Evolutionary conservation across 1,140 invertebrate genomes (phyloP).

Genomic region (Goniozus legneri): DNA sequence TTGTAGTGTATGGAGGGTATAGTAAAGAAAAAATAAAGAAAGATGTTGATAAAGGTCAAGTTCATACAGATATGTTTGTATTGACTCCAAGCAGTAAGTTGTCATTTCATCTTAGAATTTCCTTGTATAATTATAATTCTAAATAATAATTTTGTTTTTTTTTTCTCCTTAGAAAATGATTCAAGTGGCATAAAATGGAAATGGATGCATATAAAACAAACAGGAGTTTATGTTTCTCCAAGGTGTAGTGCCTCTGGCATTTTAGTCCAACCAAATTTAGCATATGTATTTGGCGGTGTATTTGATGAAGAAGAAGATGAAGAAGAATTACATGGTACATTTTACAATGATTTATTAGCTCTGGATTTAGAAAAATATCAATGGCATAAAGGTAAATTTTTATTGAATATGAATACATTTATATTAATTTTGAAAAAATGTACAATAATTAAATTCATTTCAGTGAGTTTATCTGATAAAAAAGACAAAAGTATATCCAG

Average conservation of each 20-base stretch:
- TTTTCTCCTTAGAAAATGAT: slow-evolving; percentile 64
- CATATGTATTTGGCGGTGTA: slow-evolving; percentile 76
- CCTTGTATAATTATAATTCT: neutral
- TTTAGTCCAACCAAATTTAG: slow-evolving; percentile 57
- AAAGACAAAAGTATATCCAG: slow-evolving; percentile 42
- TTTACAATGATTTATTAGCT: slow-evolving; percentile 78
- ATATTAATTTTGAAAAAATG: neutral
- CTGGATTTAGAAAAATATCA: slow-evolving; percentile 73
- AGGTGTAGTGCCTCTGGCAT: slow-evolving; percentile 65
- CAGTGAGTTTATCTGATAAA: slow-evolving; percentile 56
- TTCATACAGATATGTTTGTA: slow-evolving; percentile 80
- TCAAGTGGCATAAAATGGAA: slow-evolving; percentile 68
- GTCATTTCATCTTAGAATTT: neutral
- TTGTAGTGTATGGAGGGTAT: slow-evolving; percentile 86
- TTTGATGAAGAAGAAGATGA: slow-evolving; percentile 79
- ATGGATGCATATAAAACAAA: slow-evolving; percentile 69
- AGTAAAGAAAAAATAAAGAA: slow-evolving; percentile 76
- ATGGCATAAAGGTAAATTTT: slow-evolving; percentile 61
- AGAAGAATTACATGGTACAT: slow-evolving; percentile 74
- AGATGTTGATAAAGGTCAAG: slow-evolving; percentile 75
- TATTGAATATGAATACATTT: neutral
- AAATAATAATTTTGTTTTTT: slow-evolving; percentile 11
- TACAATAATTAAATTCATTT: slow-evolving; percentile 5
- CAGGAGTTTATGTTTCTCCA: slow-evolving; percentile 63
- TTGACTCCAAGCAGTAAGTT: slow-evolving; percentile 67